Conservation (phyloP, 2,888 invertebrate genomes). For the Uloborus plumipes region DNA sequence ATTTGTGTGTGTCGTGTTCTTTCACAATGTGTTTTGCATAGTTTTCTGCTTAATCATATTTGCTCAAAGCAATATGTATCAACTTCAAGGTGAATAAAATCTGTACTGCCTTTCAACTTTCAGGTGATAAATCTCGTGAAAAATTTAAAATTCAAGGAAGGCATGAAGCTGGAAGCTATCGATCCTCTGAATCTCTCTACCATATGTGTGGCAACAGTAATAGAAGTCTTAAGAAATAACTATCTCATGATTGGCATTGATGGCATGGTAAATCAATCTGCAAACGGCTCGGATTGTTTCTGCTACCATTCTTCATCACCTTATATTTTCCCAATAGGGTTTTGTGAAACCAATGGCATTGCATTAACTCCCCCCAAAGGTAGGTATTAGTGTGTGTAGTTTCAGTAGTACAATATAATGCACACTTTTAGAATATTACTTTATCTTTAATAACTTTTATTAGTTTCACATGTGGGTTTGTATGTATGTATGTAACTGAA, state of each 20-base stretch:
- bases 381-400: not conserved
- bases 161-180: slow-evolving; percentile 91
- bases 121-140: slow-evolving; percentile 48
- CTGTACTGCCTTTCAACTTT: not conserved
- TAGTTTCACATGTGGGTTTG: too few relatives aligned
- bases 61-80: too few relatives aligned
- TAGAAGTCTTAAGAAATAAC: slow-evolving; percentile 90
- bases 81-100: not conserved
- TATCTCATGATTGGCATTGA: slow-evolving; percentile 98
- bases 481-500: too few relatives aligned
- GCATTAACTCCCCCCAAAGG: slow-evolving; percentile 83
- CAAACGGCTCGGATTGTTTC: slow-evolving; percentile 91
- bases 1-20: too few relatives aligned
- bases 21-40: too few relatives aligned
- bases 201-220: slow-evolving; percentile 95
- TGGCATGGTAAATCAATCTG: slow-evolving; percentile 77
- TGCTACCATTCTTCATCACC: slow-evolving; percentile 97
- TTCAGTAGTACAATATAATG: too few relatives aligned
- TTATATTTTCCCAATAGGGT: slow-evolving; percentile 79
- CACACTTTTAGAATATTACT: too few relatives aligned
- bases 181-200: slow-evolving; percentile 95
- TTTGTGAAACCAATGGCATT: slow-evolving; percentile 87
- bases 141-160: slow-evolving; percentile 57
- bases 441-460: too few relatives aligned
- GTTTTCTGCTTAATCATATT: too few relatives aligned